Base-by-base conservation (phyloP, 2,113 vertebrate genomes). In the Xiphophorus maculatus region DNA sequence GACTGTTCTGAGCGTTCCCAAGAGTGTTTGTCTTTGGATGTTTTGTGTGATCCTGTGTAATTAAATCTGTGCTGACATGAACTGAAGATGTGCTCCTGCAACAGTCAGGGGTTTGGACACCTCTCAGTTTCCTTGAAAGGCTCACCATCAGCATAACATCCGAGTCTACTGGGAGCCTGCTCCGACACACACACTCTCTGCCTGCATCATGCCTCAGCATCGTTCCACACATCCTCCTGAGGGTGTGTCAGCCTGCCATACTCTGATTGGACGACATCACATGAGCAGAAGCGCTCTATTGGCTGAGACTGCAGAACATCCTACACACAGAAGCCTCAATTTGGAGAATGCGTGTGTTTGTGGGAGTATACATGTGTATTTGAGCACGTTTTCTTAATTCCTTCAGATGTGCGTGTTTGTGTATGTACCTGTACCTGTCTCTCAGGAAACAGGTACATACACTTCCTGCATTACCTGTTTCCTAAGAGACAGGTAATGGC, bases 41-140 rank as follows among this genome's bases (percentile, higher is more conserved):
- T 84, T 80, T 80, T 85, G 84, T 85, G 73, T 88, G 90, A 72
- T 66, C 66, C 65, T 10, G 64, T 90, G 89, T 90, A 89, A 92
- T 90, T 84, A 89, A 91, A 91, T 89, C 85, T 85, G 84, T 90
- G 88, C 90, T 91, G 90, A 92, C 88, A 79, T 86, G 82, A 67
- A 75, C 32, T 62, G 75, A 65, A 81, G 80, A 86, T 88, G 80
- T 86, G 90, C 91, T 88, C 77, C 82, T 86, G 85, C 88, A 86
- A 85, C 82, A 89, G 87, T 87, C 88, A 81, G 80, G 67, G 84
- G 71, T 82, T 84, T 61, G 17, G 73, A 70, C 76, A 25, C 65
- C 72, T 74, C 81, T 77, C 74, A 61, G 76, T 78, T 85, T 82
- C 81, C 66, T 89, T 73, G 77, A 69, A 70, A 89, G 80, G 80